Evolutionary conservation across 2,888 invertebrate species (phyloP), one percentile per base, ranked within the genome.

Genomic region (Octonoba sinensis): DNA sequence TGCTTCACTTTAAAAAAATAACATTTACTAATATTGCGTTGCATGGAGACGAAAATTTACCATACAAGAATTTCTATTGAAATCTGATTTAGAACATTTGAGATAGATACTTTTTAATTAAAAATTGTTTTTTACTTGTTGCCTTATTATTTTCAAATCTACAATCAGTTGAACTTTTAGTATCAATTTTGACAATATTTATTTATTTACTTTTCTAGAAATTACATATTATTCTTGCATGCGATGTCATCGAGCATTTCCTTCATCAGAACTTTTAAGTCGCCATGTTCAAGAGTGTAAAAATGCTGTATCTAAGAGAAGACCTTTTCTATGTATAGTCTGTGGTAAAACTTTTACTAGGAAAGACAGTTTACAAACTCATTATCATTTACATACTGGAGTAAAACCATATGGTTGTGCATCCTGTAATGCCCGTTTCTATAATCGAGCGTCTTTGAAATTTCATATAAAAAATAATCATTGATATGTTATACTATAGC

Each of bases 381-480:
- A 74, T 47, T 65, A 57, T 65, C 22, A 47, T 18, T 65, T 74
- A 24, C 73, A 74, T 65, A 74, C 73, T 27, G 65, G 73, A 24
- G 46, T 54, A 57, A 74, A 57, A 51, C 65, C 65, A 46, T 74
- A 65, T 57, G 36, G n/a, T 16, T 74, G 65, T 57, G 16, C 18
- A 20, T 27, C 57, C 18, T 74, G 73, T 12, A 22, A 57, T n/a
- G 36, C 47, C 1, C 12, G 46, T 20, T 74, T 74, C 46, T 46
- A 65, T 13, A 74, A 65, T 65, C 24, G 57, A 15, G 73, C 73
- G 1, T 44, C 73, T 46, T 20, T 74, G n/a, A 44, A 65, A 22
- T 65, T 27, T 46, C 73, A 74, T 47, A n/a, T 65, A 47, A 57
- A 47, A 24, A 65, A 47, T 24, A 24, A 57, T 24, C 56, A 56